These are phyloP conservation scores for Dermolepida albohirtum DNA, from an alignment of 2,888 invertebrate genomes.

Conservation along the genomic window DNA sequence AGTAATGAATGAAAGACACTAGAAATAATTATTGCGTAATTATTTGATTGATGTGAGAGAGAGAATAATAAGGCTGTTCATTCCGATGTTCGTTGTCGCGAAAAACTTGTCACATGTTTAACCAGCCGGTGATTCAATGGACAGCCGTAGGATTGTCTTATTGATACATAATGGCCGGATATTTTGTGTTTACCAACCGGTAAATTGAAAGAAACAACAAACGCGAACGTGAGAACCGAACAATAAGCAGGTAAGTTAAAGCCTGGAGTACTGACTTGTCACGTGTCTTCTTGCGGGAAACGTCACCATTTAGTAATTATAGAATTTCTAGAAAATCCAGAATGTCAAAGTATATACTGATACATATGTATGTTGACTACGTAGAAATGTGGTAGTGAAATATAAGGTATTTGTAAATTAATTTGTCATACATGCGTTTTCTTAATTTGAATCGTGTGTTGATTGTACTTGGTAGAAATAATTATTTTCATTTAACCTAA, in stretches of 20 bases:
- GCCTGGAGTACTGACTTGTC: background rate
- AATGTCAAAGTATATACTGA: too few species aligned
- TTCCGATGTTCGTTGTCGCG: slow-evolving; percentile 7
- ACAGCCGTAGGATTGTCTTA: slow-evolving; percentile 32
- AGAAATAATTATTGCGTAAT: background rate
- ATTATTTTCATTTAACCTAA: too few species aligned
- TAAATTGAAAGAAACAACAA: slow-evolving; percentile 33
- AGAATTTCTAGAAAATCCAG: too few species aligned
- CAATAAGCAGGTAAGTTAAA: slow-evolving; percentile 14
- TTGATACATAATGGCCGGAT: slow-evolving; percentile 38
- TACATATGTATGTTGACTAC: too few species aligned
- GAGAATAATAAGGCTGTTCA: background rate
- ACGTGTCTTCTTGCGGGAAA: too few species aligned
- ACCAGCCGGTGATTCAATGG: slow-evolving; percentile 25
- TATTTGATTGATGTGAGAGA: background rate
- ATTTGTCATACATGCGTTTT: slow-evolving; percentile 15
- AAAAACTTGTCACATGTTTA: slow-evolving; percentile 33
- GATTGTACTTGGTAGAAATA: too few species aligned
- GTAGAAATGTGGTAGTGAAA: too few species aligned
- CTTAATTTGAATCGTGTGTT: too few species aligned
- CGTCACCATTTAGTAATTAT: too few species aligned
- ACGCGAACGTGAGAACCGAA: slow-evolving; percentile 33
- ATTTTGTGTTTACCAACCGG: slow-evolving; percentile 30
- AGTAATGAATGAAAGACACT: background rate
- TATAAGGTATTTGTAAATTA: background rate